phyloP scores from a whole-genome alignment of 2,888 invertebrate species.

The Thecophora atra region DNA sequence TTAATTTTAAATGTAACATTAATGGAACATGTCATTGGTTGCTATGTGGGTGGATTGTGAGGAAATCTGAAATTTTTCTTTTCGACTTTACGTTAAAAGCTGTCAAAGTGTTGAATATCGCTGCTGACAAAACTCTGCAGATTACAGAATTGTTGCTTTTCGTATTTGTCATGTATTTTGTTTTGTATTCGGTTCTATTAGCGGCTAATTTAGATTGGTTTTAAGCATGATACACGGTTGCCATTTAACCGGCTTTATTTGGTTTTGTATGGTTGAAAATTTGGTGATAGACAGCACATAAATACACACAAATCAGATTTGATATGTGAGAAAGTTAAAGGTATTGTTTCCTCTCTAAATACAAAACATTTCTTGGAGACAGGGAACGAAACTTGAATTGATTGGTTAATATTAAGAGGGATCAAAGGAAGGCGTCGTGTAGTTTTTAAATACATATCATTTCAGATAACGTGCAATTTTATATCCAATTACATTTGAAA shows the following conservation, averaged over 20 bases:
- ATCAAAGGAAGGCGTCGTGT: no score
- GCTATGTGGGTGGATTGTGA: no score
- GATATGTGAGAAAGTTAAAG: no score
- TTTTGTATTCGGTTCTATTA: conserved; percentile 13
- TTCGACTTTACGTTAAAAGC: neutral
- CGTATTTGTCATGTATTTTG: no score
- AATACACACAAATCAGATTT: no score
- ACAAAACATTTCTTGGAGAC: no score
- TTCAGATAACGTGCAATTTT: no score
- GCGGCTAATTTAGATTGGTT: conserved; percentile 28
- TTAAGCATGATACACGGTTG: conserved; percentile 24
- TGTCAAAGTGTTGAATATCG: conserved; percentile 18
- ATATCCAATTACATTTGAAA: no score
- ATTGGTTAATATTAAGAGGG: no score
- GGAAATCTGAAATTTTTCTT: neutral
- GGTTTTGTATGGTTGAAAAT: conserved; percentile 23
- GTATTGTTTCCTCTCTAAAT: no score
- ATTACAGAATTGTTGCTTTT: neutral
- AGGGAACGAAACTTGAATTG: no score
- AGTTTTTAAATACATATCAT: no score
- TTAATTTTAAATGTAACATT: conserved; percentile 1
- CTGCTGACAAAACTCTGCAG: neutral
- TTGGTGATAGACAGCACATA: neutral
- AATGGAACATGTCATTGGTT: neutral
- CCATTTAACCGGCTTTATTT: conserved; percentile 25